Conservation (phyloP, 2,888 invertebrate species). For the Coelinius sp. region DNA sequence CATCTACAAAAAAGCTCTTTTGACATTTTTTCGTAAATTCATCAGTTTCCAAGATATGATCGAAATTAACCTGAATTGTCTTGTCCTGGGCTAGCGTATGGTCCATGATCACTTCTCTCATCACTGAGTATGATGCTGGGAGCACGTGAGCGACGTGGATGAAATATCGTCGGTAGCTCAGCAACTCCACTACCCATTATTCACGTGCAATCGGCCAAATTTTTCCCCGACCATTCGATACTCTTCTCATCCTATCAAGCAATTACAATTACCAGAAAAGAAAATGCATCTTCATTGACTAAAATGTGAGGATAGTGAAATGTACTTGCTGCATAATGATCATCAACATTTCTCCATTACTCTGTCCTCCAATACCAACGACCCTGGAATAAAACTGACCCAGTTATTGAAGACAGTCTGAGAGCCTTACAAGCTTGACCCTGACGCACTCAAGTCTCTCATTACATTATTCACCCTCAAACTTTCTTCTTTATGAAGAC, state of each 20-base stretch:
- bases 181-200: conserved; percentile 62
- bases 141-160: conserved; percentile 63
- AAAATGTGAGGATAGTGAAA: no score
- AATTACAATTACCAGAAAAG: background rate
- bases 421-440: background rate
- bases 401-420: background rate
- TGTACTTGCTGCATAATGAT: background rate
- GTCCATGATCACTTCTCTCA: conserved; percentile 57
- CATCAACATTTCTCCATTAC: background rate
- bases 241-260: background rate
- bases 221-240: conserved; percentile 27
- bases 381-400: conserved; percentile 15
- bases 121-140: conserved; percentile 62
- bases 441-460: background rate
- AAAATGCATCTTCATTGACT: background rate
- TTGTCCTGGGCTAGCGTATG: conserved; percentile 54
- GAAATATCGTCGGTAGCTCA: conserved; percentile 67
- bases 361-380: background rate
- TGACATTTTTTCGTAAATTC: no score
- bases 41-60: no score
- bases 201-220: conserved; percentile 46
- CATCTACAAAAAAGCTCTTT: no score
- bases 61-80: conserved; percentile 58
- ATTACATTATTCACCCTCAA: background rate
- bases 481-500: background rate